Percentiles rank a stretch among this genome's conserved stretches.
Conservation (phyloP, 2,113 vertebrate species). For the Toxotes chatareus region DNA sequence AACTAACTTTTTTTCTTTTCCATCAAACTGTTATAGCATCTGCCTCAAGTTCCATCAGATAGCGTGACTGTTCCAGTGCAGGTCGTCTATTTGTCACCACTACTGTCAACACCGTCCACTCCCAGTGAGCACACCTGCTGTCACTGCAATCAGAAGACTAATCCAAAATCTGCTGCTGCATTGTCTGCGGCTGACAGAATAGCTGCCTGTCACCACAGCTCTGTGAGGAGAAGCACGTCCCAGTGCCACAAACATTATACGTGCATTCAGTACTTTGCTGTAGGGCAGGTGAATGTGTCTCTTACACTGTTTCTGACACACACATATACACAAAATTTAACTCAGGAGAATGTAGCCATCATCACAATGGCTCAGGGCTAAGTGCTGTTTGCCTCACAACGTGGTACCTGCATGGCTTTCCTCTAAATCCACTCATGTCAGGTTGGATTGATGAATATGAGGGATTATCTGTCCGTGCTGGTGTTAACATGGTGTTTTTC, state of each 20-base stretch:
- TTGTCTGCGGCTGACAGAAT: conserved; percentile 53
- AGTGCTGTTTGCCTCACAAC: conserved; percentile 9
- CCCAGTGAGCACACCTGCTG: conserved; percentile 58
- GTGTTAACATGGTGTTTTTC: conserved; percentile 15
- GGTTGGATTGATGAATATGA: not conserved
- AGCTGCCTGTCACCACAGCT: conserved; percentile 43
- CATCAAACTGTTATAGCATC: conserved; percentile 34
- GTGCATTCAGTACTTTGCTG: conserved; percentile 2
- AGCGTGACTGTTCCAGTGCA: conserved; percentile 48
- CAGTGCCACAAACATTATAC: not conserved
- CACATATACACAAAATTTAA: not conserved
- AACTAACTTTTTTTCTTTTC: not conserved
- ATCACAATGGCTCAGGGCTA: conserved; percentile 9
- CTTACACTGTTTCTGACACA: not conserved
- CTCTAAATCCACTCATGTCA: not conserved
- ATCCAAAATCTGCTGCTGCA: conserved; percentile 41
- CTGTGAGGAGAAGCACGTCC: conserved; percentile 38
- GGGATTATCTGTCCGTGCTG: not conserved
- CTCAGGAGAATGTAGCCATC: not conserved
- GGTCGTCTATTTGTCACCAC: conserved; percentile 39
- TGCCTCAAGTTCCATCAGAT: conserved; percentile 67
- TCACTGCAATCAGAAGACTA: conserved; percentile 38
- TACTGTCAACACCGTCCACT: conserved; percentile 46
- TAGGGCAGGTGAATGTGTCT: conserved; percentile 23
- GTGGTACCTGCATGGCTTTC: conserved; percentile 1